phyloP scores from a whole-genome alignment of 2,888 invertebrate species.

The Nomada flava region DNA sequence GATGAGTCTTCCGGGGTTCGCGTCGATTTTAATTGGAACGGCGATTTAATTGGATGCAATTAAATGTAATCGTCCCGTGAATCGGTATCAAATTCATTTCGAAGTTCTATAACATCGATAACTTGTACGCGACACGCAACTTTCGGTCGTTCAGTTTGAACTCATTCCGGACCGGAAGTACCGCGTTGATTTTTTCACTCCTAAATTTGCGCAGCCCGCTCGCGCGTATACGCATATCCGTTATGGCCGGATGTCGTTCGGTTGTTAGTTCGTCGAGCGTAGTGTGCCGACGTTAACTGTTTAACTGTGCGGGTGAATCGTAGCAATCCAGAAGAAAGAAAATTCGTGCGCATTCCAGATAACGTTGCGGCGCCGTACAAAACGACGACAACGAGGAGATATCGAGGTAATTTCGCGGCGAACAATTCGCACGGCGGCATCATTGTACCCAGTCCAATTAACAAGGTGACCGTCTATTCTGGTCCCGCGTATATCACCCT shows the following conservation, averaged over 20 bases:
- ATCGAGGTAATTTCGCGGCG: slow-evolving; percentile 76
- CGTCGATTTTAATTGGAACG: slow-evolving; percentile 70
- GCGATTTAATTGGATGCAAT: slow-evolving; percentile 73
- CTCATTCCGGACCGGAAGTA: not conserved
- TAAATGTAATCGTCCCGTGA: slow-evolving; percentile 73
- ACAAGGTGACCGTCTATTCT: slow-evolving; percentile 67
- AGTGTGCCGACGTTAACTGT: slow-evolving; percentile 21
- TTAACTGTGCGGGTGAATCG: slow-evolving; percentile 25
- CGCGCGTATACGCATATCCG: not conserved
- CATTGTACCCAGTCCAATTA: slow-evolving; percentile 75
- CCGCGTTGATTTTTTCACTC: slow-evolving; percentile 3
- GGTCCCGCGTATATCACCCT: slow-evolving; percentile 58
- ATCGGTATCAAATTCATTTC: slow-evolving; percentile 68
- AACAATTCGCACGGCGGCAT: slow-evolving; percentile 74
- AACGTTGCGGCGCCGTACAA: slow-evolving; percentile 21
- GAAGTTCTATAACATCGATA: slow-evolving; percentile 58
- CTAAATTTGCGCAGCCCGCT: not conserved
- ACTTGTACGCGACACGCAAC: slow-evolving; percentile 38
- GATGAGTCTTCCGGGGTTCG: slow-evolving; percentile 55
- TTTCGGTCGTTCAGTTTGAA: not conserved
- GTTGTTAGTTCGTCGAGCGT: slow-evolving; percentile 15
- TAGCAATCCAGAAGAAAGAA: slow-evolving; percentile 41
- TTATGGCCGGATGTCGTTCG: not conserved
- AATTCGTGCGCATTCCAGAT: slow-evolving; percentile 46
- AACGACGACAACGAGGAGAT: slow-evolving; percentile 59